A percentile compares a stretch with the other conserved stretches of the same genome.
phyloP scores from a whole-genome alignment of 1,140 invertebrate genomes.

The Tribolium madens region DNA sequence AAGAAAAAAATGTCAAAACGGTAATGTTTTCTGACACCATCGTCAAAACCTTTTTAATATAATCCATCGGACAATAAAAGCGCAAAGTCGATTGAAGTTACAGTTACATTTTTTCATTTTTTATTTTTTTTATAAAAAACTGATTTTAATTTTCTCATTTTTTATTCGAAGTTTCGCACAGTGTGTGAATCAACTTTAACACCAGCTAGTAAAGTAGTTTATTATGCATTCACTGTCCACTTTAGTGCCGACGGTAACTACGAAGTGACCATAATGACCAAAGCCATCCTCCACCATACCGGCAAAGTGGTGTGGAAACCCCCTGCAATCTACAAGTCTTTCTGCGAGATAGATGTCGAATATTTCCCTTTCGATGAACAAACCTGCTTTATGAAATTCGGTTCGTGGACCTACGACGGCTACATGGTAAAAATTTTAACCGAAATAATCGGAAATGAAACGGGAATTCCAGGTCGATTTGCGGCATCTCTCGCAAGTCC shows the following conservation, averaged over 20 bases:
- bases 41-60: too few relatives aligned
- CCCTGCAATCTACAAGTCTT: constrained; percentile 98
- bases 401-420: constrained; percentile 94
- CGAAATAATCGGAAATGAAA: neutral
- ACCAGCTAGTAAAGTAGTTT: neutral
- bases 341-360: constrained; percentile 96
- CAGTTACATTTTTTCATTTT: too few relatives aligned
- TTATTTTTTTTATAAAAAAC: too few relatives aligned
- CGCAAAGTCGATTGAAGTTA: too few relatives aligned
- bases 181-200: too few relatives aligned
- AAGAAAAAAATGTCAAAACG: too few relatives aligned
- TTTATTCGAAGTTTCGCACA: too few relatives aligned
- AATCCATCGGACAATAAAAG: too few relatives aligned
- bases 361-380: constrained; percentile 98
- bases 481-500: constrained; percentile 84
- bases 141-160: too few relatives aligned
- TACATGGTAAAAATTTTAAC: constrained; percentile 78
- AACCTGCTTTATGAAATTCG: constrained; percentile 97
- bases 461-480: constrained; percentile 81
- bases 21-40: too few relatives aligned
- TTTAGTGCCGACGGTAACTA: constrained; percentile 94
- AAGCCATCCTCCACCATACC: constrained; percentile 90
- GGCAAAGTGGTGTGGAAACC: constrained; percentile 97
- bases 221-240: neutral
- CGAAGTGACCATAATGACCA: constrained; percentile 98